Base-by-base conservation (phyloP, 2,113 vertebrate species). In the Melanostigma gelatinosum region DNA sequence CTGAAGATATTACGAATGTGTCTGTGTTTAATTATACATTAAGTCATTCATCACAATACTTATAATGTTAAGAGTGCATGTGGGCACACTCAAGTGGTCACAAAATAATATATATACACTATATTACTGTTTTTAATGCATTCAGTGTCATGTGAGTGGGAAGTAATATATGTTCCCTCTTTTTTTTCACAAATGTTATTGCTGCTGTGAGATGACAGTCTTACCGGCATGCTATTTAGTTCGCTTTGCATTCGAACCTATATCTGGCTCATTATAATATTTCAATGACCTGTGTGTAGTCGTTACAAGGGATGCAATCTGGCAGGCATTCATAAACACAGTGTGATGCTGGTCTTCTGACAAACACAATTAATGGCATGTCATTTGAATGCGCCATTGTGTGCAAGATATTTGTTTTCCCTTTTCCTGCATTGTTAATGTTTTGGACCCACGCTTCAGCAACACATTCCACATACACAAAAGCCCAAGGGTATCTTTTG, bases 401-500 rank as follows among this genome's bases (percentile, higher is more conserved):
- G 77, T 63, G 64, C 61, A 22, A 74, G 46, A 73, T 85, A 72
- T 85, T 80, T 89, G 63, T 87, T 87, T 91, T 80, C 63, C 58
- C 66, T 67, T 67, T 79, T 46, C 38, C 61, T 80, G 75, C 78
- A 85, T 85, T 90, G 84, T 89, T 84, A 87, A 89, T 84, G 76
- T 87, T 87, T 89, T 76, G 78, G 72, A 86, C 76, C 78, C 22
- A 27, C 46, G 74, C 86, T 88, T 77, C 74, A 72, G 72, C 55
- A 76, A 84, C 85, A 87, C 62, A 88, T 69, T 71, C 77, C 57
- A 87, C 88, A 54, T 60, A 83, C 70, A 88, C 89, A 90, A 91
- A 92, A 82, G 87, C 89, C 85, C 89, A 88, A 92, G 90, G 90
- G 88, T 89, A 80, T 90, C 67, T 89, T 91, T 92, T 93, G 85